Percentiles rank a stretch among this genome's conserved stretches.
Conservation (phyloP, 2,797 vertebrate genomes). For the Paguma larvata region DNA sequence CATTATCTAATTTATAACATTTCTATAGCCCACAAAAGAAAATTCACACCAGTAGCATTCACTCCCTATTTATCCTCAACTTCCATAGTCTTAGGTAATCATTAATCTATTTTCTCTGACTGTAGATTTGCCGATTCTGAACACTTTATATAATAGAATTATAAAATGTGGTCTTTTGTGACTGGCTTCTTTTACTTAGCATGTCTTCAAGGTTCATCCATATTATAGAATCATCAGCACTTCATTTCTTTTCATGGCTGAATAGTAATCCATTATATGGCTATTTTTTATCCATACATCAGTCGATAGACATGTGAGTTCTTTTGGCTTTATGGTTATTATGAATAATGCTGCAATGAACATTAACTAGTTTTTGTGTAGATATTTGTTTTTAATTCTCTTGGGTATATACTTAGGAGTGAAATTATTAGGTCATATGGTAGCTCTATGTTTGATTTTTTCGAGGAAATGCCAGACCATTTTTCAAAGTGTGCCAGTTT, state of each 20-base stretch:
- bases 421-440: background rate
- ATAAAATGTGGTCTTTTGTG: background rate
- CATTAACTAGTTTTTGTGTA: background rate
- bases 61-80: background rate
- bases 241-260: background rate
- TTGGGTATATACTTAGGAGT: background rate
- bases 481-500: slow-evolving; percentile 2
- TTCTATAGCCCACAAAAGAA: background rate
- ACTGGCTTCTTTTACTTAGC: background rate
- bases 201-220: background rate
- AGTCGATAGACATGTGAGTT: background rate
- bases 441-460: background rate
- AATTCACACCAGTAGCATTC: background rate
- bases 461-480: background rate
- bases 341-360: background rate
- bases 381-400: background rate
- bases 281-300: background rate
- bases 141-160: background rate
- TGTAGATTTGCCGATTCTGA: background rate
- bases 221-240: background rate
- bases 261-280: background rate
- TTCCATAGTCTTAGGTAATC: background rate
- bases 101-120: background rate
- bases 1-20: background rate
- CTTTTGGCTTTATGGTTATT: background rate